Evolutionary conservation across 2,888 invertebrate species (phyloP).

Genomic region (Argynnis bischoffii): DNA sequence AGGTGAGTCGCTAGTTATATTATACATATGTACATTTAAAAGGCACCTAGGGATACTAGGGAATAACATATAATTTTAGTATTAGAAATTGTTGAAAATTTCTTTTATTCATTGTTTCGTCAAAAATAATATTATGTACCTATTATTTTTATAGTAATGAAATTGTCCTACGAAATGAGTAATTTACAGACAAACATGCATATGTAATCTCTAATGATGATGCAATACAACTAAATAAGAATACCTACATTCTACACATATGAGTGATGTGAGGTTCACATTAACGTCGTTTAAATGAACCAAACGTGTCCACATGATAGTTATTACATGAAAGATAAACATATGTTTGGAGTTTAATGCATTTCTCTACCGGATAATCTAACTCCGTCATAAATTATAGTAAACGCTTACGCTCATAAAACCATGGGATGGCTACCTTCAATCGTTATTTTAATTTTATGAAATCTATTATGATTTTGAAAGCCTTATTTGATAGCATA

Average conservation of each 20-base stretch:
- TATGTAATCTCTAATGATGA: neutral
- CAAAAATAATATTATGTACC: too few species aligned
- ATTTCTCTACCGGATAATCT: conserved; percentile 35
- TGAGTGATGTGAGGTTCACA: conserved; percentile 4
- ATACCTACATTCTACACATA: neutral
- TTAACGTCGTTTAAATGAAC: conserved; percentile 29
- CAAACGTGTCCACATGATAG: conserved; percentile 30
- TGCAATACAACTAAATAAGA: conserved; percentile 1
- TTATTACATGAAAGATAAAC: conserved; percentile 39
- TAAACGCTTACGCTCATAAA: conserved; percentile 24
- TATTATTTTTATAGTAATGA: too few species aligned
- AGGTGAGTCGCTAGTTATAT: too few species aligned
- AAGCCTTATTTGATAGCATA: conserved; percentile 11
- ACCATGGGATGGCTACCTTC: conserved; percentile 22
- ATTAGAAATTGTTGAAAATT: too few species aligned
- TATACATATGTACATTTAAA: too few species aligned
- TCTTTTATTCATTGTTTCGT: too few species aligned
- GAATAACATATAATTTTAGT: too few species aligned
- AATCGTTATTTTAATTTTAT: conserved; percentile 21
- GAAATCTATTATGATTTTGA: conserved; percentile 18
- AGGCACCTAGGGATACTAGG: too few species aligned
- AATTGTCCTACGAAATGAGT: neutral
- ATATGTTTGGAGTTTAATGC: conserved; percentile 35
- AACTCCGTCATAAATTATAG: conserved; percentile 34
- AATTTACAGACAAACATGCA: neutral